Percentiles rank a stretch among this genome's conserved stretches.
These are phyloP conservation scores for Penaeus vannamei DNA, from an alignment of 1,140 invertebrate genomes.

Conservation along the genomic window DNA sequence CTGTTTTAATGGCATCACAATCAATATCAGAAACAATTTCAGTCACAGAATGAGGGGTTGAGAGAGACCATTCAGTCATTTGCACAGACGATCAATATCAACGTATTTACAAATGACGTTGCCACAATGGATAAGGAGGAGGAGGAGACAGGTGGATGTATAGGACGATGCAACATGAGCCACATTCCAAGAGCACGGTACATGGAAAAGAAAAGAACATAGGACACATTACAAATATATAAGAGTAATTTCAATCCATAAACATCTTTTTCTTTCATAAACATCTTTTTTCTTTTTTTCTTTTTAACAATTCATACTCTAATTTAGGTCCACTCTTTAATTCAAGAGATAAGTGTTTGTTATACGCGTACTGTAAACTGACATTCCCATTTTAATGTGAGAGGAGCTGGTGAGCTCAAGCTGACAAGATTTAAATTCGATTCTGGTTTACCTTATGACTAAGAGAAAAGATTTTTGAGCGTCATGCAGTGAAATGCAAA, in stretches of 20 bases:
- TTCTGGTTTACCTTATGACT: no score
- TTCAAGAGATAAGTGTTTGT: no score
- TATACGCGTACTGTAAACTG: no score
- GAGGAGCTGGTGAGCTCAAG: no score
- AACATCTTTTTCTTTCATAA: neutral
- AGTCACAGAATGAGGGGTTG: conserved; percentile 20
- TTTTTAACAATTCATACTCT: neutral
- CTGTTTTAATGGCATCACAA: conserved; percentile 68
- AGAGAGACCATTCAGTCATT: conserved; percentile 27
- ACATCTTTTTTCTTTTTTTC: neutral
- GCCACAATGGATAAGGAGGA: conserved; percentile 38
- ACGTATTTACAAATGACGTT: conserved; percentile 28
- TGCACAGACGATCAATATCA: conserved; percentile 35
- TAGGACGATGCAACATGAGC: conserved; percentile 62
- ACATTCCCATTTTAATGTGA: no score
- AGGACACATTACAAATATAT: conserved; percentile 52
- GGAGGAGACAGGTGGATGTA: conserved; percentile 41
- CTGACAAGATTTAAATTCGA: no score
- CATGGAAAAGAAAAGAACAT: conserved; percentile 62
- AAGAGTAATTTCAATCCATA: neutral
- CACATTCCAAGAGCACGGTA: conserved; percentile 64
- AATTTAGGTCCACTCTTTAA: neutral
- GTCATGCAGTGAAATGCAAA: no score
- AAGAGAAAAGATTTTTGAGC: no score
- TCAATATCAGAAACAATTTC: conserved; percentile 77